These are phyloP conservation scores for Agrypnus murinus DNA, from an alignment of 2,888 invertebrate species.

Conservation along the genomic window DNA sequence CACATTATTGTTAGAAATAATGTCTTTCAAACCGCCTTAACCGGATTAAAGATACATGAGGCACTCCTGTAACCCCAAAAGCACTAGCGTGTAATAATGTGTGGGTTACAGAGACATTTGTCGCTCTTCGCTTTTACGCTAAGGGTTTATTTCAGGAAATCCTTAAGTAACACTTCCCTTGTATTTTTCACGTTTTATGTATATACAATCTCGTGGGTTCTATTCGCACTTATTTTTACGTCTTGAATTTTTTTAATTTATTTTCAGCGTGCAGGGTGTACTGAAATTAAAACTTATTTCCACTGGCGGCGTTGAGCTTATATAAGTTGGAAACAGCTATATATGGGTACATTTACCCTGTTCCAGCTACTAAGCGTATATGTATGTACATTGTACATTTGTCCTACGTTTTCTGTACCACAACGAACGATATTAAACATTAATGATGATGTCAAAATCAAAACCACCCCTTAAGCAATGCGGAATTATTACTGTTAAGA, in stretches of 20 bases:
- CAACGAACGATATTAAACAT: not conserved
- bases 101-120: not conserved
- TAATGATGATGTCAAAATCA: not conserved
- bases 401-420: not conserved
- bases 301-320: not conserved
- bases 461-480: not conserved
- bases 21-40: slow-evolving; percentile 8
- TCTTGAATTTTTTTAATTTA: not conserved
- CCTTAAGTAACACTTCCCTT: too few relatives aligned
- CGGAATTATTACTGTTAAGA: not conserved
- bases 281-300: slow-evolving; percentile 19
- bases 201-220: too few relatives aligned
- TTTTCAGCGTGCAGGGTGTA: not conserved
- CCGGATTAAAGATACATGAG: slow-evolving; percentile 25
- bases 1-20: slow-evolving; percentile 7
- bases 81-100: slow-evolving; percentile 16
- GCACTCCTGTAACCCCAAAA: not conserved
- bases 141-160: not conserved
- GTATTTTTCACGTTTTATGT: too few relatives aligned
- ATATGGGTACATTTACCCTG: not conserved
- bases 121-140: not conserved
- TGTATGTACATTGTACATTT: too few relatives aligned
- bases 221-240: not conserved
- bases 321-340: not conserved
- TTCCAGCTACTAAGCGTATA: not conserved